Percentiles rank a stretch among this genome's conserved stretches.
phyloP scores from a whole-genome alignment of 2,797 vertebrate species.

The Karalla daura region DNA sequence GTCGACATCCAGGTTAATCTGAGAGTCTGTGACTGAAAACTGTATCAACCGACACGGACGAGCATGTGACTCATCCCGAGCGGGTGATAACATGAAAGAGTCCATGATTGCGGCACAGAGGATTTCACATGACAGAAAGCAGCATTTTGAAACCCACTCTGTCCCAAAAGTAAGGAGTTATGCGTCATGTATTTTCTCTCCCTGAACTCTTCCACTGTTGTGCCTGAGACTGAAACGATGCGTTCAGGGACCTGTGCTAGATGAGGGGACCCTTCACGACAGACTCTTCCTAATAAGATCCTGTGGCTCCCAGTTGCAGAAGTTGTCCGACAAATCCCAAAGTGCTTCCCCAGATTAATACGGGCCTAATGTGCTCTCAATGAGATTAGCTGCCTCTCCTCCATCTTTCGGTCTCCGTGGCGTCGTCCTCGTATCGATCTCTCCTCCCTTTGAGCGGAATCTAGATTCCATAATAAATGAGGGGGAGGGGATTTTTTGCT shows the following conservation, averaged over 20 bases:
- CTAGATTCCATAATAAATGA: not conserved
- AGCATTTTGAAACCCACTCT: not conserved
- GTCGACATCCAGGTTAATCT: no score
- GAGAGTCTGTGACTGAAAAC: no score
- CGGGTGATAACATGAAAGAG: not conserved
- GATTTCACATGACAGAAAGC: constrained; percentile 18
- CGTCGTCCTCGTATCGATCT: constrained; percentile 8
- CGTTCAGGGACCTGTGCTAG: not conserved
- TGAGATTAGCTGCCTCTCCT: constrained; percentile 16
- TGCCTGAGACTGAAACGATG: not conserved
- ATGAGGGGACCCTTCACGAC: not conserved
- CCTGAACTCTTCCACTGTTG: not conserved
- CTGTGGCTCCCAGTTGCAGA: constrained; percentile 21
- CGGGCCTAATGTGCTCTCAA: constrained; percentile 26
- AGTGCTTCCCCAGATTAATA: constrained; percentile 16
- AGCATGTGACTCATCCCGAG: constrained; percentile 16
- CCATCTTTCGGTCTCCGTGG: not conserved
- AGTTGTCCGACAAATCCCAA: constrained; percentile 13
- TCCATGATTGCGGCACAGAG: constrained; percentile 1
- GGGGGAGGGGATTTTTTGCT: not conserved
- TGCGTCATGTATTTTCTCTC: no score
- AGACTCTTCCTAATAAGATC: constrained; percentile 14
- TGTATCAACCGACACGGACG: not conserved
- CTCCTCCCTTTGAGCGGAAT: not conserved
- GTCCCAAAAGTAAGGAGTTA: no score